Evolutionary conservation across 1,140 invertebrate species (phyloP).

Genomic region (Holotrichia oblita): DNA sequence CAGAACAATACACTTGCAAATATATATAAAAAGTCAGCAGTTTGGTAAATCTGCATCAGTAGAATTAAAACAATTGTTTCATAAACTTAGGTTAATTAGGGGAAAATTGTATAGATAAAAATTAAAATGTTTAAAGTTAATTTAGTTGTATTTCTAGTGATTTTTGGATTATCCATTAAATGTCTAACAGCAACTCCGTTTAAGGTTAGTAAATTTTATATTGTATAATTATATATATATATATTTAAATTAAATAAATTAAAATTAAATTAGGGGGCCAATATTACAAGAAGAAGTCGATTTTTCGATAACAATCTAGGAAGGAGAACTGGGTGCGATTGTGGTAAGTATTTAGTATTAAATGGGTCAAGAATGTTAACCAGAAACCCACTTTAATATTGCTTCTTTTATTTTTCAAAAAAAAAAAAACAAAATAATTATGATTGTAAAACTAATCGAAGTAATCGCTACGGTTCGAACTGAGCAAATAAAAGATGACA

Average conservation of each 20-base stretch:
- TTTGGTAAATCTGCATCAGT: background rate
- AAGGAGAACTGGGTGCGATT: background rate
- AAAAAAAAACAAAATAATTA: too few species aligned
- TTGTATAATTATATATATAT: background rate
- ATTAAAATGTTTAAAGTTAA: background rate
- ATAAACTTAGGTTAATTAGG: background rate
- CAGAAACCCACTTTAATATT: too few species aligned
- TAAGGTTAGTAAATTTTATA: background rate
- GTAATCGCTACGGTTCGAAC: background rate
- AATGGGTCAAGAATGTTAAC: too few species aligned
- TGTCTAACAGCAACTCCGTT: background rate
- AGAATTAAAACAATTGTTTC: slow-evolving; percentile 20
- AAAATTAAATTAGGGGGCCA: background rate
- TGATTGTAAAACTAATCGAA: background rate
- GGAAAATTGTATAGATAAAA: too few species aligned
- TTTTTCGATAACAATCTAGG: background rate
- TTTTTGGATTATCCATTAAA: background rate
- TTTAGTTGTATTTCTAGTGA: background rate
- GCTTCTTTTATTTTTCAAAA: too few species aligned
- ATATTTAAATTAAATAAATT: background rate
- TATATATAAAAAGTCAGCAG: slow-evolving; percentile 9
- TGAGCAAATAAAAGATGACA: background rate
- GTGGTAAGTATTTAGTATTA: background rate
- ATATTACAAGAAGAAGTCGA: background rate
- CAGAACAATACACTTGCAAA: background rate